Evolutionary conservation across 2,113 vertebrate genomes (phyloP).

Genomic region (Ivindomyrus marchei): DNA sequence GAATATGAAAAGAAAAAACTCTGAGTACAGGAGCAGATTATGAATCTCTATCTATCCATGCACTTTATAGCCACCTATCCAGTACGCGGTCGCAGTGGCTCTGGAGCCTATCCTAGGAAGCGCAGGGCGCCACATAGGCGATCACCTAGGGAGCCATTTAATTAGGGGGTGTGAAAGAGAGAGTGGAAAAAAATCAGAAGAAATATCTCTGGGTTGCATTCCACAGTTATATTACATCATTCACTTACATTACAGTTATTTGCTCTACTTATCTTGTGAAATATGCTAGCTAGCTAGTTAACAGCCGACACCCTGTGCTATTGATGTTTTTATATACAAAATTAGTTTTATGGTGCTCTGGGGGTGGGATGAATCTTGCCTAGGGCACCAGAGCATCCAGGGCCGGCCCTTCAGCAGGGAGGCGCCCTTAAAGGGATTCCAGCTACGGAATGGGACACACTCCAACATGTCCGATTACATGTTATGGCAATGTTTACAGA

Average conservation of each 20-base stretch:
- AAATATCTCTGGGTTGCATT: too few species aligned
- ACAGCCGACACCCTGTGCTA: not conserved
- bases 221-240: not conserved
- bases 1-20: not conserved
- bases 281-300: not conserved
- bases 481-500: not conserved
- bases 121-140: not conserved
- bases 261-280: not conserved
- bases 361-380: not conserved
- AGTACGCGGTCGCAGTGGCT: not conserved
- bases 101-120: not conserved
- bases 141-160: not conserved
- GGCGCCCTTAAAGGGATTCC: not conserved
- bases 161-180: not conserved
- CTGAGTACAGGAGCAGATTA: not conserved
- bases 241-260: not conserved
- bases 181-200: not conserved
- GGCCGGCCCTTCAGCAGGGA: not conserved
- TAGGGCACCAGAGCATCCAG: not conserved
- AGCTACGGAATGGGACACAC: not conserved
- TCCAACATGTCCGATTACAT: not conserved
- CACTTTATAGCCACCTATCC: not conserved
- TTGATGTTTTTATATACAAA: not conserved
- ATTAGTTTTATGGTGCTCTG: not conserved
- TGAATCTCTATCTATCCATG: not conserved